Base-by-base conservation (phyloP, 2,113 vertebrate species). In the Etheostoma spectabile region DNA sequence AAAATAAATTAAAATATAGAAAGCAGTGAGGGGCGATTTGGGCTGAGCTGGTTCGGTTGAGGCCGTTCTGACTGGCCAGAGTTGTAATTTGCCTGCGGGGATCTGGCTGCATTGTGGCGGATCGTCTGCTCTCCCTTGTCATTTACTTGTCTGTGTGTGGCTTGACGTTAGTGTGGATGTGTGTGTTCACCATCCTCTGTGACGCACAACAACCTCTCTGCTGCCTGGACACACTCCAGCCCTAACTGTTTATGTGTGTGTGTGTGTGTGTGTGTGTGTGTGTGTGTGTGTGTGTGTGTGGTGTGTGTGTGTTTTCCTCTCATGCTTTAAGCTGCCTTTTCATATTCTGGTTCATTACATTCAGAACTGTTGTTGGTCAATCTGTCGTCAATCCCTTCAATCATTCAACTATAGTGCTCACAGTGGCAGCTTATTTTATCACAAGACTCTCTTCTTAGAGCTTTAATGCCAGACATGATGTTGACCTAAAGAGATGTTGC, bases 101-200 rank as follows among this genome's bases (percentile, higher is more conserved):
- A 87, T 87, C 78, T 65, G 84, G 80, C 90, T 88, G 70, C 60
- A 21, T 72, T 83, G 88, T 33, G 89, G 89, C 59, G 76, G 56
- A 82, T 88, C 62, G 60, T 84, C 81, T 86, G 42, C 74, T 75
- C 84, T 89, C 35, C 90, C 91, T 90, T 92, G 90, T 93, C 93
- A 93, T 94, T 95, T 92, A 61, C 84, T 80, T 88, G 84, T 91
- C 91, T 90, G 89, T 90, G 90, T 91, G 89, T 91, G 86, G 90
- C 80, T 92, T 35, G 10, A 52, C 62, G 70, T 67, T 38, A 48
- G 84, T 74, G 67, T 83, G 79, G 42, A 74, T 83, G 79, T 86
- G 83, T 88, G 87, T 80, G 79, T 88, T 77, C 83, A 38, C 59
- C 74, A 6, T 89, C 49, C 69, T 78, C 64, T 22, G 74, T 90